Conservation (phyloP, 1,140 invertebrate genomes). For the Tenebrio molitor region DNA sequence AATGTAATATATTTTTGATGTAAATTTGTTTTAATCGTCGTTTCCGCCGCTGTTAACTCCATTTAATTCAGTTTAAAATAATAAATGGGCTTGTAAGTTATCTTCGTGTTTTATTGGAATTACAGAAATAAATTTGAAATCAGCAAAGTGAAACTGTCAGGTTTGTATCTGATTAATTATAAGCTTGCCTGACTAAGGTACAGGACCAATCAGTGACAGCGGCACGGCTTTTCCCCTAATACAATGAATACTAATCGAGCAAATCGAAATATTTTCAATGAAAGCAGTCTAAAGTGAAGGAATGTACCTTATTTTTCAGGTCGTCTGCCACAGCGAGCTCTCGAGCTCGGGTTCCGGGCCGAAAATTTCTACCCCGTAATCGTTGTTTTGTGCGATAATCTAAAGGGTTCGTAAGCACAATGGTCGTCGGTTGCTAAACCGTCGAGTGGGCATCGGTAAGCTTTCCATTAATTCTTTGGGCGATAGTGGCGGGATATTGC, state of each 20-base stretch:
- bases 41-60: slow-evolving; percentile 20
- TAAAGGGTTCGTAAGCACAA: background rate
- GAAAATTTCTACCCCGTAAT: slow-evolving; percentile 15
- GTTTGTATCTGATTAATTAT: slow-evolving; percentile 19
- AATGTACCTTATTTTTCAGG: slow-evolving; percentile 9
- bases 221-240: no score
- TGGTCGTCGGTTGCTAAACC: slow-evolving; percentile 15
- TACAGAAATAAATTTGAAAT: slow-evolving; percentile 23
- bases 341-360: background rate
- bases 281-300: slow-evolving; percentile 1
- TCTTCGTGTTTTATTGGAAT: slow-evolving; percentile 28
- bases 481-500: slow-evolving; percentile 25
- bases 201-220: no score
- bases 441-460: slow-evolving; percentile 6
- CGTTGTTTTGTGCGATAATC: slow-evolving; percentile 5
- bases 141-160: slow-evolving; percentile 23
- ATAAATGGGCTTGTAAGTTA: slow-evolving; percentile 26
- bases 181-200: background rate
- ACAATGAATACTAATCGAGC: slow-evolving; percentile 21
- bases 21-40: slow-evolving; percentile 24
- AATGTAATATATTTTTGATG: slow-evolving; percentile 27
- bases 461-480: slow-evolving; percentile 32
- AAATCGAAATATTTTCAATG: slow-evolving; percentile 2
- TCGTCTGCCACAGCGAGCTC: background rate
- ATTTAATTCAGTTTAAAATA: slow-evolving; percentile 32